These are phyloP conservation scores for Rapana venosa DNA, from an alignment of 2,888 invertebrate species.

Conservation along the genomic window DNA sequence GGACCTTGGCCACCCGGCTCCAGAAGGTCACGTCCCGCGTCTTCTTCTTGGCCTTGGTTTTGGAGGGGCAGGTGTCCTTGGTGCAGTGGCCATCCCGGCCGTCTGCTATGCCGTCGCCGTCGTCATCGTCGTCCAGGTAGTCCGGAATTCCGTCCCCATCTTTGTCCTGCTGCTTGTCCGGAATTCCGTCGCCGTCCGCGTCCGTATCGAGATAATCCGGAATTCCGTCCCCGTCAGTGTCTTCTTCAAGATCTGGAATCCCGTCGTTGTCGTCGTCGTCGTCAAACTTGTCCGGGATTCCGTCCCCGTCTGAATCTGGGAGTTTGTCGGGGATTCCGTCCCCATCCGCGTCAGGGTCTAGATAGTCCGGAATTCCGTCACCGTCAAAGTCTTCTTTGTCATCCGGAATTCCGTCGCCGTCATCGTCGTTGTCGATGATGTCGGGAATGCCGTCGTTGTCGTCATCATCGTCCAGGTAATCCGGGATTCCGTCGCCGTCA, in stretches of 20 bases:
- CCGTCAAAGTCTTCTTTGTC: slow-evolving; percentile 69
- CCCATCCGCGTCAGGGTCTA: slow-evolving; percentile 68
- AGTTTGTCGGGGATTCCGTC: slow-evolving; percentile 72
- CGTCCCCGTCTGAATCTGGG: slow-evolving; percentile 72
- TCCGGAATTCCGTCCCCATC: slow-evolving; percentile 69
- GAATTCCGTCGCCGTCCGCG: slow-evolving; percentile 68
- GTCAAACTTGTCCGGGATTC: slow-evolving; percentile 68
- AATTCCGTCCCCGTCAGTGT: slow-evolving; percentile 68
- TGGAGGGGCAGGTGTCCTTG: slow-evolving; percentile 36
- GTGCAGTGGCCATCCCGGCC: slow-evolving; percentile 46
- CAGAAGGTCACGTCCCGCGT: slow-evolving; percentile 25
- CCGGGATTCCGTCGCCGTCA: slow-evolving; percentile 75
- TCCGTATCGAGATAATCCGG: slow-evolving; percentile 67
- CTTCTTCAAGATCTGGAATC: slow-evolving; percentile 69
- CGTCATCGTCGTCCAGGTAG: slow-evolving; percentile 63
- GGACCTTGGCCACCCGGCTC: slow-evolving; percentile 28
- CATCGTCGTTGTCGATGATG: slow-evolving; percentile 65
- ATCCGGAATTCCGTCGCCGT: slow-evolving; percentile 71
- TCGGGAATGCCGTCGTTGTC: slow-evolving; percentile 73
- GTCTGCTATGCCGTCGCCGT: slow-evolving; percentile 65
- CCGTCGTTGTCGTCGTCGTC: slow-evolving; percentile 72
- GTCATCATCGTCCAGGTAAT: slow-evolving; percentile 64
- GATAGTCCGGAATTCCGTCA: slow-evolving; percentile 72
- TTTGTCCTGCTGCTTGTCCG: slow-evolving; percentile 58
- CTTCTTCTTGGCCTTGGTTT: slow-evolving; percentile 19